phyloP scores from a whole-genome alignment of 2,888 invertebrate species.

The Leptura quadrifasciata region DNA sequence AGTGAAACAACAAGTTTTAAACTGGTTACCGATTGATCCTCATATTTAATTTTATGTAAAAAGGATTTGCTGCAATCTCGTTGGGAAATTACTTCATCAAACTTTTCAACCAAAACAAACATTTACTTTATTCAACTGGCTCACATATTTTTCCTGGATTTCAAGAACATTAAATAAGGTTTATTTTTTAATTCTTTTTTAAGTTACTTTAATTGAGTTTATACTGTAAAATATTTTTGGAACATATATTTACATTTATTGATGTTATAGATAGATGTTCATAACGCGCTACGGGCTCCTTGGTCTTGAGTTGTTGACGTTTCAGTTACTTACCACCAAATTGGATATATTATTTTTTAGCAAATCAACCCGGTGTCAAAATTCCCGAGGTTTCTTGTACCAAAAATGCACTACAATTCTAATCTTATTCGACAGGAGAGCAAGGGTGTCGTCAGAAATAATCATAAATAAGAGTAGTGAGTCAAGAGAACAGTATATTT shows the following conservation, averaged over 20 bases:
- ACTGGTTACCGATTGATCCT: not conserved
- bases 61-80: not conserved
- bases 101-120: not conserved
- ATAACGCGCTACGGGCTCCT: too few species aligned
- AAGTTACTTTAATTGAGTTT: not conserved
- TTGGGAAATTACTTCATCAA: conserved; percentile 3
- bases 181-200: not conserved
- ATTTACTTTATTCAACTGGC: not conserved
- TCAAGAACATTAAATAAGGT: not conserved
- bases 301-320: too few species aligned
- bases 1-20: not conserved
- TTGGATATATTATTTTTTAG: too few species aligned
- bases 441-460: too few species aligned
- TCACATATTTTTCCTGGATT: not conserved
- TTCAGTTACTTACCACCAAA: too few species aligned
- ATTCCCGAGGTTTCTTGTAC: too few species aligned
- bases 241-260: not conserved
- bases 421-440: too few species aligned
- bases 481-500: too few species aligned
- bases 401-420: too few species aligned
- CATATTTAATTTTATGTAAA: not conserved
- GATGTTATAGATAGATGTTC: too few species aligned
- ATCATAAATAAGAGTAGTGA: too few species aligned
- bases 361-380: too few species aligned
- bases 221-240: not conserved